A percentile compares a stretch with the other conserved stretches of the same genome.
phyloP scores from a whole-genome alignment of 2,888 invertebrate genomes.

The Bugula neritina region DNA sequence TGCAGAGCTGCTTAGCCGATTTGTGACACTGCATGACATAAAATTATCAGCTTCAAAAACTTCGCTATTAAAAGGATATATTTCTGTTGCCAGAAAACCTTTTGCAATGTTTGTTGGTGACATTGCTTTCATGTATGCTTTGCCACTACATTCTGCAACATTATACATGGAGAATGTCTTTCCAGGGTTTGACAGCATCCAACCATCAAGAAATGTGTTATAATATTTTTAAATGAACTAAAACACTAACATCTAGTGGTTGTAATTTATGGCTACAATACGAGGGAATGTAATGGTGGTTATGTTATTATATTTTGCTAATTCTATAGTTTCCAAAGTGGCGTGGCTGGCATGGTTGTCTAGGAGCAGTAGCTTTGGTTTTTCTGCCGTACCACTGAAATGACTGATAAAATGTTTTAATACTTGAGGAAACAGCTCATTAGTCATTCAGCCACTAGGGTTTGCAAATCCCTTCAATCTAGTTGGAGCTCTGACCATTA shows the following conservation, averaged over 20 bases:
- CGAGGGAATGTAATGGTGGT: neutral
- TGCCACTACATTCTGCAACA: too few species aligned
- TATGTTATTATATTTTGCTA: constrained; percentile 17
- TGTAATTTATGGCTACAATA: too few species aligned
- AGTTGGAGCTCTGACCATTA: constrained; percentile 24
- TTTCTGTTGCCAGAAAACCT: neutral
- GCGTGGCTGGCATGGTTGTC: constrained; percentile 39
- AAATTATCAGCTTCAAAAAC: too few species aligned
- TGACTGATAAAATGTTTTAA: constrained; percentile 28
- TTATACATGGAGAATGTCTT: neutral
- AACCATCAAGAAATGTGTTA: neutral
- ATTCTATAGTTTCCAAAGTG: constrained; percentile 32
- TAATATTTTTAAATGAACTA: neutral
- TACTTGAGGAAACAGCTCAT: constrained; percentile 28
- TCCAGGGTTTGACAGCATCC: neutral
- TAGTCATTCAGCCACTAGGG: constrained; percentile 29
- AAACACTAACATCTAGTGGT: neutral
- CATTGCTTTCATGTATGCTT: too few species aligned
- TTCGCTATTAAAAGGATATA: neutral
- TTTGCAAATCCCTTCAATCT: constrained; percentile 32
- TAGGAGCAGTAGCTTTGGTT: constrained; percentile 35
- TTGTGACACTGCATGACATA: neutral
- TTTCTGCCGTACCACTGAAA: constrained; percentile 26
- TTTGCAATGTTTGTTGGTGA: neutral
- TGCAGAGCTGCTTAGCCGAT: neutral